Evolutionary conservation across 2,113 vertebrate genomes (phyloP).

Genomic region (Charadrius vociferus): DNA sequence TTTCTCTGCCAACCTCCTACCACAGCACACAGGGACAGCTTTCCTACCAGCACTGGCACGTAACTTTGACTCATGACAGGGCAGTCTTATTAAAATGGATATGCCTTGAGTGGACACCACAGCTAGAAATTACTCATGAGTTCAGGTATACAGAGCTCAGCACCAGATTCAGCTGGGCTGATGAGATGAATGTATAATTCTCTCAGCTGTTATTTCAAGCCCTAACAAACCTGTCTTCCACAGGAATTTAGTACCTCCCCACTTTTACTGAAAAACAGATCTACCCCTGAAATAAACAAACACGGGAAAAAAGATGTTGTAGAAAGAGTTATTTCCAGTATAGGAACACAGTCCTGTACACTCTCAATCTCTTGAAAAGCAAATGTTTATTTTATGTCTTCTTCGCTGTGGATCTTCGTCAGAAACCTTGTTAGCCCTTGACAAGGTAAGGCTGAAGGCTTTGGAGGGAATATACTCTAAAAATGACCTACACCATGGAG

Average conservation of each 20-base stretch:
- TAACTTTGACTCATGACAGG: background rate
- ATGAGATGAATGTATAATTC: background rate
- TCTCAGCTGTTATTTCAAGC: background rate
- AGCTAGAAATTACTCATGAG: background rate
- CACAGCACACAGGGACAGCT: background rate
- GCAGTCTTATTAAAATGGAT: background rate
- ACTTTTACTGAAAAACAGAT: background rate
- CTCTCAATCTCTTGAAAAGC: background rate
- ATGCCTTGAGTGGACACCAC: background rate
- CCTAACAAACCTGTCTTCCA: background rate
- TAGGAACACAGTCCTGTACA: background rate
- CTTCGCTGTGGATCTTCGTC: background rate
- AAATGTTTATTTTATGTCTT: constrained; percentile 9
- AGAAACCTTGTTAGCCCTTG: background rate
- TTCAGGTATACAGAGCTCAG: background rate
- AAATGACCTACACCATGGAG: background rate
- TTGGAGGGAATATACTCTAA: background rate
- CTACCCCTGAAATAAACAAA: background rate
- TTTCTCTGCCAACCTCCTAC: background rate
- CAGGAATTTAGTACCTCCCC: background rate
- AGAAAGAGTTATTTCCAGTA: background rate
- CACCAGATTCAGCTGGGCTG: background rate
- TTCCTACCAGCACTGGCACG: background rate
- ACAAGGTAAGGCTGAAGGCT: background rate
- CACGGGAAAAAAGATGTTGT: background rate